Evolutionary conservation across 2,888 invertebrate genomes (phyloP).

Genomic region (Scaptomyza polygonia): DNA sequence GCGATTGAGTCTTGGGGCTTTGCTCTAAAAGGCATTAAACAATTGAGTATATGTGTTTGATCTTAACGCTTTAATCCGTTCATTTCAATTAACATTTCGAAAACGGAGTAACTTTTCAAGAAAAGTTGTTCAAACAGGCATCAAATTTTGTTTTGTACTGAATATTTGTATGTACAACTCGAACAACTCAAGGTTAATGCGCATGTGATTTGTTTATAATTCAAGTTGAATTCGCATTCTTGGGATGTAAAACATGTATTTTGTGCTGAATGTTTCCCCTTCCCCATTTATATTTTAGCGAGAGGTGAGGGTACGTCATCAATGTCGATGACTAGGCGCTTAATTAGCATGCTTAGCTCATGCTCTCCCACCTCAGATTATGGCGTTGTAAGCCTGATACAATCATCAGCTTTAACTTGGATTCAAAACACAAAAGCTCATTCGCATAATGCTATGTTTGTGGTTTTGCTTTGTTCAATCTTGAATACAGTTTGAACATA

Average conservation of each 20-base stretch:
- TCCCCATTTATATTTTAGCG: too few species aligned
- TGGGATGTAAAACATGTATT: constrained; percentile 6
- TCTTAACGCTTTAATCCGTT: constrained; percentile 38
- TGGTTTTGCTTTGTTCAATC: background rate
- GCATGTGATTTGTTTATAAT: constrained; percentile 50
- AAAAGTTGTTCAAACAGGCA: constrained; percentile 43
- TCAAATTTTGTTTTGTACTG: background rate
- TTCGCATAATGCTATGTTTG: constrained; percentile 7
- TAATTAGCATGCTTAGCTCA: constrained; percentile 60
- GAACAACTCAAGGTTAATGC: constrained; percentile 53
- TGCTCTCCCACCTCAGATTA: constrained; percentile 22
- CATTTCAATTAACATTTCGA: constrained; percentile 65
- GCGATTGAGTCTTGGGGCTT: constrained; percentile 7
- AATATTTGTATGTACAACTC: background rate
- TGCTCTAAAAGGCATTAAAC: constrained; percentile 46
- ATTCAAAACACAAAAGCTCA: constrained; percentile 19
- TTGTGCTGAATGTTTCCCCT: background rate
- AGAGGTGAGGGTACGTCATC: constrained; percentile 16
- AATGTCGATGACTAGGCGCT: constrained; percentile 50
- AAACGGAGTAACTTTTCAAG: constrained; percentile 34
- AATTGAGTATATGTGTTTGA: constrained; percentile 42
- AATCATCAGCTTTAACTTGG: constrained; percentile 21
- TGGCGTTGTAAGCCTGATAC: constrained; percentile 16
- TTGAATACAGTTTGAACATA: background rate
- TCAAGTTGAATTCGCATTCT: constrained; percentile 76